These are phyloP conservation scores for Elmis aenea DNA, from an alignment of 2,888 invertebrate genomes.

Conservation along the genomic window DNA sequence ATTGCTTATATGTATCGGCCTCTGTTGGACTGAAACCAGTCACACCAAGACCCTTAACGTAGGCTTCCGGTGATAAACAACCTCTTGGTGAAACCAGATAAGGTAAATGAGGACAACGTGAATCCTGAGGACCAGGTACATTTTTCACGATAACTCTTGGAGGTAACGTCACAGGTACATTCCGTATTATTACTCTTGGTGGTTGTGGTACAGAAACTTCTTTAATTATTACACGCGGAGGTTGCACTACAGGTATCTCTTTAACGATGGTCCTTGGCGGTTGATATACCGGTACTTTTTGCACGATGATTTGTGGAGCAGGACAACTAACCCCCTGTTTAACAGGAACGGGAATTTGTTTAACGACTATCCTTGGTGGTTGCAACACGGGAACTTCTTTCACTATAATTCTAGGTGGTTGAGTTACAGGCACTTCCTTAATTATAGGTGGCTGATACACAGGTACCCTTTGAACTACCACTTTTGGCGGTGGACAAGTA, in stretches of 20 bases:
- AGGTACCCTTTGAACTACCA: conserved; percentile 2
- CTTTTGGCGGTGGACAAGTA: conserved; percentile 3
- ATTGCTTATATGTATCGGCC: neutral
- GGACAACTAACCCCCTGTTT: conserved; percentile 1
- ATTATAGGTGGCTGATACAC: conserved; percentile 1
- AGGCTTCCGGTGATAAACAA: neutral
- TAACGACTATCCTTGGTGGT: neutral
- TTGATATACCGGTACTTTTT: conserved; percentile 5
- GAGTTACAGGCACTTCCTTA: conserved; percentile 7
- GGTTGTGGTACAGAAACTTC: conserved; percentile 7
- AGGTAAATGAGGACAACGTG: too few species aligned
- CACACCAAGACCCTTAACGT: neutral
- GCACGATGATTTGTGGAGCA: conserved; percentile 8
- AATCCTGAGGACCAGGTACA: too few species aligned
- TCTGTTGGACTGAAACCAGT: neutral
- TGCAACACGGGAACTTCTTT: conserved; percentile 3
- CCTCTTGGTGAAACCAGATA: neutral
- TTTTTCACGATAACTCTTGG: too few species aligned
- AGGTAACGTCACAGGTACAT: conserved; percentile 2
- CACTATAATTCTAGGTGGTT: conserved; percentile 5
- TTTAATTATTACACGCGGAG: conserved; percentile 5
- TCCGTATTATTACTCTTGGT: conserved; percentile 3
- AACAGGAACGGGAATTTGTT: conserved; percentile 2
- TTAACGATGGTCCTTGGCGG: conserved; percentile 3
- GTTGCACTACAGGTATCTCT: neutral